Evolutionary conservation across 1,140 invertebrate species (phyloP), one percentile per base, ranked within the genome.

Genomic region (Andrena cerasifolii): DNA sequence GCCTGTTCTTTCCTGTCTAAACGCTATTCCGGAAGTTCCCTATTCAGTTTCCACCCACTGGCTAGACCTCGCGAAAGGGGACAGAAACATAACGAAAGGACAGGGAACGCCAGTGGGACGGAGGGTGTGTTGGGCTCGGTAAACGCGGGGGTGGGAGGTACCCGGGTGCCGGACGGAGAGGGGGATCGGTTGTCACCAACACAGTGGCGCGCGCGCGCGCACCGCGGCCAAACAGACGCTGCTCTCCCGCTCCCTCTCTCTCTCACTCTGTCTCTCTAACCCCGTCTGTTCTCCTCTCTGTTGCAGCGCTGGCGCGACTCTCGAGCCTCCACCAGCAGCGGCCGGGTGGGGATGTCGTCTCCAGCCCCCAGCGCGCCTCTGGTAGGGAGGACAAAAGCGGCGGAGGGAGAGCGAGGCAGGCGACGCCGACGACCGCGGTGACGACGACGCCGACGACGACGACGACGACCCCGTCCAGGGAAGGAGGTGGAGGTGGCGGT

Each of bases 251-350:
- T n/a, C n/a, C n/a, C n/a, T n/a, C n/a, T n/a, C n/a, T n/a, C n/a
- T n/a, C n/a, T 40, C 36, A 5, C 36, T 40, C 26, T 66, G 43
- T 80, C 58, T 74, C 72, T 86, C 86, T 89, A 89, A 89, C 77
- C 81, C 58, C 83, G 83, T 89, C 87, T 84, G 76, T 88, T 86
- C 90, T 86, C 77, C 82, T 83, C 84, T 87, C 84, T 84, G 66
- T 93, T 93, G 74, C 90, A 93, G 92, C 92, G 84, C 88, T 93
- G 86, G 89, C 91, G 85, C 91, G 91, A 90, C 89, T 92, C 88
- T 92, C 92, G 88, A 90, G 83, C 85, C 86, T 89, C 83, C 89
- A 89, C 72, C 87, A 87, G 54, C 88, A 83, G 72, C 84, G 83
- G 59, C 77, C 83, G 77, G 79, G 91, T 89, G 90, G 91, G 91